phyloP scores from a whole-genome alignment of 2,113 vertebrate species.

The Nothobranchius furzeri region DNA sequence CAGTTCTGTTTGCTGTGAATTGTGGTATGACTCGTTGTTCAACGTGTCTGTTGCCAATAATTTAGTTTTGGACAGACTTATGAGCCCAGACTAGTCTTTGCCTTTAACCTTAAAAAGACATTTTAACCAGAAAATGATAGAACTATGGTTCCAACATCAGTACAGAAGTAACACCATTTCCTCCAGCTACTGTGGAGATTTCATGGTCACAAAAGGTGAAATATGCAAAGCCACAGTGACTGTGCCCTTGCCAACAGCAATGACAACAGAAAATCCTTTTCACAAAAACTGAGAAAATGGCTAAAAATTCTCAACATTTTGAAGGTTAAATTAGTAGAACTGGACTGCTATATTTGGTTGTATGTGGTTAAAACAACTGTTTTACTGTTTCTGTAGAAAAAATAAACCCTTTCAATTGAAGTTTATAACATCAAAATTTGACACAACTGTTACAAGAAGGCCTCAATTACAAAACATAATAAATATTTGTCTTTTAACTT shows the following conservation, averaged over 20 bases:
- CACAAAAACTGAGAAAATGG: not conserved
- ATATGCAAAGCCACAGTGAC: not conserved
- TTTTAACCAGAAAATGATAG: not conserved
- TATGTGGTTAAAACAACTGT: not conserved
- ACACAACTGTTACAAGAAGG: not conserved
- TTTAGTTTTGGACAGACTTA: not conserved
- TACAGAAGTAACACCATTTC: constrained; percentile 1
- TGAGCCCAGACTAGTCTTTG: not conserved
- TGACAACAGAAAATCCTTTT: not conserved
- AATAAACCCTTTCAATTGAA: not conserved
- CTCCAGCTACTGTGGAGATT: constrained; percentile 3
- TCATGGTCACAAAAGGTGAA: not conserved
- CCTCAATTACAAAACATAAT: too few species aligned
- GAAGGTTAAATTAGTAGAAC: not conserved
- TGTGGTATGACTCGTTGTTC: not conserved
- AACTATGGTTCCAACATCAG: constrained; percentile 3
- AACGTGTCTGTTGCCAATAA: not conserved
- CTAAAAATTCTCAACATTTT: not conserved
- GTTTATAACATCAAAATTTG: not conserved
- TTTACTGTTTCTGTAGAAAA: not conserved
- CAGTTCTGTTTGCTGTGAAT: not conserved
- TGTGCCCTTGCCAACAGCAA: constrained; percentile 1
- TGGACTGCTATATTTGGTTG: not conserved
- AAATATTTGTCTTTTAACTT: too few species aligned
- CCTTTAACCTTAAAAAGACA: constrained; percentile 8